Percentiles rank a stretch among this genome's conserved stretches.
phyloP scores from a whole-genome alignment of 2,888 invertebrate genomes.

The Carpatolechia fugitivella region DNA sequence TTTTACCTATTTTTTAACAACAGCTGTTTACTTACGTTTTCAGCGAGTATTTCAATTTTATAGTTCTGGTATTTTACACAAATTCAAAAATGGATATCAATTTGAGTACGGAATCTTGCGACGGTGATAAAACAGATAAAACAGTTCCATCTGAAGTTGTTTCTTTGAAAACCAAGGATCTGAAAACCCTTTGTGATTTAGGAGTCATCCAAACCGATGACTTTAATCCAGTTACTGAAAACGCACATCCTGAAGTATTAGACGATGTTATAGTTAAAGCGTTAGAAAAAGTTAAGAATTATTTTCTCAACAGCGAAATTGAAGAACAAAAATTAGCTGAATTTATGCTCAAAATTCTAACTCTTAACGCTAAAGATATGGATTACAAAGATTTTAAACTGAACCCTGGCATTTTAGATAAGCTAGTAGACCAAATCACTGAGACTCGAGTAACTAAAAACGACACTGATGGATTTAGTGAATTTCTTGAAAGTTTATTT shows the following conservation, averaged over 20 bases:
- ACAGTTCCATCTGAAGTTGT: too few relatives aligned
- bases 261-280: constrained; percentile 5
- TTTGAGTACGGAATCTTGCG: too few relatives aligned
- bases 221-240: not conserved
- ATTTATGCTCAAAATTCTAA: constrained; percentile 9
- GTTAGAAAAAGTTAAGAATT: constrained; percentile 4
- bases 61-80: too few relatives aligned
- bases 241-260: not conserved
- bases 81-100: too few relatives aligned
- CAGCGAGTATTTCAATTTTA: too few relatives aligned
- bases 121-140: too few relatives aligned
- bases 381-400: not conserved
- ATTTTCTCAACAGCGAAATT: constrained; percentile 7
- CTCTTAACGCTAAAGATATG: constrained; percentile 12
- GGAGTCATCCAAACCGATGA: too few relatives aligned
- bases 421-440: constrained; percentile 3
- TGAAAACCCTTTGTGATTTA: too few relatives aligned
- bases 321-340: constrained; percentile 11
- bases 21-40: too few relatives aligned
- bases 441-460: not conserved
- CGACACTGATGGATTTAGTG: not conserved
- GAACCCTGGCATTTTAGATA: not conserved
- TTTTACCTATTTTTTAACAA: too few relatives aligned
- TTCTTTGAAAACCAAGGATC: too few relatives aligned
- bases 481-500: constrained; percentile 2